These are phyloP conservation scores for Melanotaenia boesemani DNA, from an alignment of 2,797 vertebrate species.

Conservation along the genomic window DNA sequence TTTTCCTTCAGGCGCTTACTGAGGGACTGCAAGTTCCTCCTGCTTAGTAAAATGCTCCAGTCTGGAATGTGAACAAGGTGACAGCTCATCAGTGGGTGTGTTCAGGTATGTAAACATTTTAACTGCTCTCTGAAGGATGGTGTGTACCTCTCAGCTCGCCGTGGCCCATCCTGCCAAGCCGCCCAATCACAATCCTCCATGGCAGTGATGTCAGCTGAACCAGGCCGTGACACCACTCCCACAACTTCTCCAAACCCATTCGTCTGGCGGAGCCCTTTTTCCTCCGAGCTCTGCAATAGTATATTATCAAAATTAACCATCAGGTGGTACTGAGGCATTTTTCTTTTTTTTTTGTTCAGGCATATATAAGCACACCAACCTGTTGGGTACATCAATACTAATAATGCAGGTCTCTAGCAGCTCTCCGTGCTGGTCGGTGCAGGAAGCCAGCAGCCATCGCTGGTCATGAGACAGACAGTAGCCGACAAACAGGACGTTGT, in stretches of 20 bases:
- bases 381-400: slow-evolving; percentile 96
- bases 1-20: slow-evolving; percentile 97
- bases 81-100: background rate
- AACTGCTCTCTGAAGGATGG: background rate
- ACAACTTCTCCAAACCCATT: slow-evolving; percentile 96
- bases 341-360: background rate
- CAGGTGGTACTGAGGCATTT: background rate
- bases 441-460: slow-evolving; percentile 96
- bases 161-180: slow-evolving; percentile 97
- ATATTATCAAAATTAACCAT: background rate
- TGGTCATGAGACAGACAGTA: slow-evolving; percentile 99
- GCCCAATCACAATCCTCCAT: slow-evolving; percentile 98
- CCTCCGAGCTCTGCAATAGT: slow-evolving; percentile 89
- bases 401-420: slow-evolving; percentile 98
- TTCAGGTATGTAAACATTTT: background rate
- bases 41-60: slow-evolving; percentile 98
- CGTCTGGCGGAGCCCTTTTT: slow-evolving; percentile 97
- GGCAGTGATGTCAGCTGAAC: slow-evolving; percentile 98
- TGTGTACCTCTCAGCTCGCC: slow-evolving; percentile 94
- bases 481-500: slow-evolving; percentile 97
- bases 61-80: slow-evolving; percentile 72
- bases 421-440: slow-evolving; percentile 97
- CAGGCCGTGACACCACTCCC: slow-evolving; percentile 97
- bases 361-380: slow-evolving; percentile 73
- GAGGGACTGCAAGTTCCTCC: slow-evolving; percentile 94